Conservation (phyloP, 2,888 invertebrate species). For the Drosophila greeni region DNA sequence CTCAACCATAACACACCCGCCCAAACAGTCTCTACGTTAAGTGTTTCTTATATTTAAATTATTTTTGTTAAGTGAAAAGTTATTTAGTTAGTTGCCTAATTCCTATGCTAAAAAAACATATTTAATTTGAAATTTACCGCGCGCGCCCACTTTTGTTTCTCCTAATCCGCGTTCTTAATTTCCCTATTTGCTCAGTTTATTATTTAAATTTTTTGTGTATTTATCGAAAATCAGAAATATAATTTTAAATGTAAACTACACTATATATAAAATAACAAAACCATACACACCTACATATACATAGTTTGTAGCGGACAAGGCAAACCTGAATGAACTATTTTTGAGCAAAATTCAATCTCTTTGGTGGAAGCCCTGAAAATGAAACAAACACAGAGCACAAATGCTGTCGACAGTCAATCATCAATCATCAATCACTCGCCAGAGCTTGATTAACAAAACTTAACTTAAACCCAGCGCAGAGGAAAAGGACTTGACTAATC, state of each 20-base stretch:
- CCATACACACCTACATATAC: conserved; percentile 14
- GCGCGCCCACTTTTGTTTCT: conserved; percentile 36
- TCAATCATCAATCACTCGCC: conserved; percentile 24
- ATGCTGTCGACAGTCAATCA: conserved; percentile 25
- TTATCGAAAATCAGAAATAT: conserved; percentile 46
- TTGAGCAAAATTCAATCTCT: conserved; percentile 41
- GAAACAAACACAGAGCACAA: conserved; percentile 11
- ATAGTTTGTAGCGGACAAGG: conserved; percentile 39
- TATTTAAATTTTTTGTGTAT: conserved; percentile 54
- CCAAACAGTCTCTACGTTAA: conserved; percentile 65
- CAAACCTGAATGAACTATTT: conserved; percentile 46
- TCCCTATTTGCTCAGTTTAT: conserved; percentile 29
- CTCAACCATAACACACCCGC: conserved; percentile 51
- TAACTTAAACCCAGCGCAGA: conserved; percentile 13
- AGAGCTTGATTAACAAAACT: conserved; percentile 38
- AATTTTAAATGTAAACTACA: conserved; percentile 42
- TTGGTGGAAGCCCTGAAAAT: conserved; percentile 24
- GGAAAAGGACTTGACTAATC: conserved; percentile 55
- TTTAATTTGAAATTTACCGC: conserved; percentile 49
- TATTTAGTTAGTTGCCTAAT: conserved; percentile 56
- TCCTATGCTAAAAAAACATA: conserved; percentile 46
- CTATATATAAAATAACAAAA: conserved; percentile 1
- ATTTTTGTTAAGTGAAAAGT: conserved; percentile 62
- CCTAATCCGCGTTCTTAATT: conserved; percentile 23
- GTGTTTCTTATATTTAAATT: conserved; percentile 66